Base-by-base conservation (phyloP, 1,140 invertebrate genomes). In the Temnothorax curvispinosus region DNA sequence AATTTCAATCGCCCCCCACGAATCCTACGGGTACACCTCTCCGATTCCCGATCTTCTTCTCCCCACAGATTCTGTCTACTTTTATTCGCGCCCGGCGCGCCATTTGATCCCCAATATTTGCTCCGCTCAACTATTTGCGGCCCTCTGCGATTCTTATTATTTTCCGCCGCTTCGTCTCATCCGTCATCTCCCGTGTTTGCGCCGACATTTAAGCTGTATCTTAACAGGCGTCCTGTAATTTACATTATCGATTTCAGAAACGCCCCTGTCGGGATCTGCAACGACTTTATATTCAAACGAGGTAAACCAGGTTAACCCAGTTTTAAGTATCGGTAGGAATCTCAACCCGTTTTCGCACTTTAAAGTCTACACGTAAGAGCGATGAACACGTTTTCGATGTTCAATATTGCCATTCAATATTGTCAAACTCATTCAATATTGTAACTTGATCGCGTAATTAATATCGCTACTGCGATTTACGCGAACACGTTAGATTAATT, bases 1-100 rank as follows among this genome's bases (percentile, higher is more conserved):
- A 84, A 87, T 90, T 89, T 89, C 88, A 81, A 89, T 89, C 84
- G 71, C 32, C 13, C 27, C 35, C 35, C n/a, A 7, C 27, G 54
- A 74, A 50, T 44, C 32, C 54, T n/a, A 11, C 41, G 41, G 32
- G 18, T 67, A 56, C 62, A 74, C 52, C 65, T 75, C 44, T 44
- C 38, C 58, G 54, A 75, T 87, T 71, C 15, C 58, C 75, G n/a
- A 32, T 3, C 38, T 60, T 41, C 6, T n/a, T 1, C 18, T 41
- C 5, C 21, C 27, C 27, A 0, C 21, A 21, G 11, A 5, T 44
- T 15, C 27, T 35, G 72, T 64, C 32, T 52, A 41, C 69, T 27
- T 80, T 41, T 35, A 18, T 65, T 67, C 44, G 35, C 67, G 56
- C 44, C 47, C 81, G 38, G 27, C n/a, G 21, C 50, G 50, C 27